Evolutionary conservation across 2,888 invertebrate species (phyloP).

Genomic region (Hypena proboscidalis): DNA sequence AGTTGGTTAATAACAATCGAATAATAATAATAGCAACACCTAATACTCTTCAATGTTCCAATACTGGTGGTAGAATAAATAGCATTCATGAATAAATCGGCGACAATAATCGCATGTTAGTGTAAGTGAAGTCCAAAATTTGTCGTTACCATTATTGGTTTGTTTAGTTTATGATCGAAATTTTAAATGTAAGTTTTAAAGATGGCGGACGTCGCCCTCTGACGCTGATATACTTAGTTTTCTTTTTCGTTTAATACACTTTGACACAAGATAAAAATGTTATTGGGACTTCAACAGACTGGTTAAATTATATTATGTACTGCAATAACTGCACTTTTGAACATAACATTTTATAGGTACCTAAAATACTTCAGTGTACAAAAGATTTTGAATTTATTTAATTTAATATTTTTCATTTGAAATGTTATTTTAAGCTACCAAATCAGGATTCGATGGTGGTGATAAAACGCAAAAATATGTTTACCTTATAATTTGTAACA

Average conservation of each 20-base stretch:
- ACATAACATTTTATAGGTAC: no score
- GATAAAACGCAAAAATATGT: no score
- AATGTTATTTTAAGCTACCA: no score
- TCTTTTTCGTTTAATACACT: constrained; percentile 18
- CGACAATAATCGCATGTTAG: constrained; percentile 51
- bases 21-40: constrained; percentile 21
- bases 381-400: no score
- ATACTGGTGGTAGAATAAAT: constrained; percentile 25
- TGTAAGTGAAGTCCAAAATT: constrained; percentile 50
- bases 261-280: constrained; percentile 31
- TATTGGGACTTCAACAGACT: not conserved
- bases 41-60: constrained; percentile 36
- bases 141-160: constrained; percentile 51
- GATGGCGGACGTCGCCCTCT: constrained; percentile 13
- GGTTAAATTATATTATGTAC: no score
- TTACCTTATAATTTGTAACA: no score
- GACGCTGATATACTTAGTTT: constrained; percentile 30
- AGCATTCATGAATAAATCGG: constrained; percentile 29
- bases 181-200: constrained; percentile 35
- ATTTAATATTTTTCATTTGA: no score
- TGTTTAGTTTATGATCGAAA: constrained; percentile 20
- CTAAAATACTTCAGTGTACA: no score
- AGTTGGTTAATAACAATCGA: not conserved
- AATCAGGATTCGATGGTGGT: no score
- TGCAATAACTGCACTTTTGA: no score